These are phyloP conservation scores for Dinocampus coccinellae DNA, from an alignment of 2,888 invertebrate genomes.

Conservation along the genomic window DNA sequence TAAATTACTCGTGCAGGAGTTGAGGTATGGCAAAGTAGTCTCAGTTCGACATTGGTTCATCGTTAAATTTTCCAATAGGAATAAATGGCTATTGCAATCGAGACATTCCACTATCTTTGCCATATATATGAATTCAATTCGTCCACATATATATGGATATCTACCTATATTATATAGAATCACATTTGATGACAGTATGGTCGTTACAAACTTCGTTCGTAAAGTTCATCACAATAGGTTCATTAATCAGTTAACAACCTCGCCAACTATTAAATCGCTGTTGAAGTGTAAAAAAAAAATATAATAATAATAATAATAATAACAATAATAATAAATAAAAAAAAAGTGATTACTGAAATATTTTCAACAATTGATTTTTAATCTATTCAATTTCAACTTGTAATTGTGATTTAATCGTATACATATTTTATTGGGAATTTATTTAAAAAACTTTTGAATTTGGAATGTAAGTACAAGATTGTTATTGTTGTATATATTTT, in stretches of 20 bases:
- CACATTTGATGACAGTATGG: background rate
- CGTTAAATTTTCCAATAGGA: background rate
- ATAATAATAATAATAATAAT: too few species aligned
- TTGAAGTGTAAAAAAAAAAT: too few species aligned
- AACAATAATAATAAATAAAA: too few species aligned
- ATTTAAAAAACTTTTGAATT: too few species aligned
- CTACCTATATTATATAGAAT: background rate
- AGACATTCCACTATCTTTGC: background rate
- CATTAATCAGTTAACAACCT: background rate
- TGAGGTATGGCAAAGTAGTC: background rate
- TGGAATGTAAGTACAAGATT: background rate
- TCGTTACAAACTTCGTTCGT: conserved; percentile 2
- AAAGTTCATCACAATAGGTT: background rate
- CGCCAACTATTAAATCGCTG: background rate
- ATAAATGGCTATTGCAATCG: background rate
- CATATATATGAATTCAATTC: background rate
- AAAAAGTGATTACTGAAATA: too few species aligned
- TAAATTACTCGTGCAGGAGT: background rate
- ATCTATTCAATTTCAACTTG: too few species aligned
- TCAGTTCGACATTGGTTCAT: background rate
- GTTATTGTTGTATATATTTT: background rate
- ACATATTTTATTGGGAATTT: too few species aligned
- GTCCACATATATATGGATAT: background rate
- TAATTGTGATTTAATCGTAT: too few species aligned
- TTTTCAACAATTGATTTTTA: too few species aligned